Conservation (phyloP, 2,888 invertebrate species). For the Deroplatys truncata region DNA sequence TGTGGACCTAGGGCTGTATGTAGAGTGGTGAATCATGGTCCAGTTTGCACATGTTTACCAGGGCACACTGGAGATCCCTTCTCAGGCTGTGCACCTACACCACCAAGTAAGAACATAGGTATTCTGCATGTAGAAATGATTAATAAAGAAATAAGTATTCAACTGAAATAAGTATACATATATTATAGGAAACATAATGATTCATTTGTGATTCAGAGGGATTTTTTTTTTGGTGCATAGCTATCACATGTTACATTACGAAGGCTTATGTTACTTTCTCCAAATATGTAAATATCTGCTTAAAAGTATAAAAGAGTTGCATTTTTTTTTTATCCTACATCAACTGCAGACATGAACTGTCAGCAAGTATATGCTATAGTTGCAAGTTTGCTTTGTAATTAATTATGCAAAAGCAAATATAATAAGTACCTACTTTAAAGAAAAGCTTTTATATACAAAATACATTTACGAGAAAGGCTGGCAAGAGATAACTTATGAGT, state of each 20-base stretch:
- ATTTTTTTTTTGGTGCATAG: not conserved
- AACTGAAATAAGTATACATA: no score
- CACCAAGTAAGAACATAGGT: constrained; percentile 40
- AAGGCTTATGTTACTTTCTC: not conserved
- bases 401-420: not conserved
- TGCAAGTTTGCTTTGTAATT: not conserved
- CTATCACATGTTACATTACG: not conserved
- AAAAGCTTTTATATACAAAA: no score
- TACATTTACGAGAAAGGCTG: not conserved
- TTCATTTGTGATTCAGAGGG: not conserved
- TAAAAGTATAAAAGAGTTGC: not conserved
- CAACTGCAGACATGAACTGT: not conserved
- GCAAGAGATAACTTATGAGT: not conserved
- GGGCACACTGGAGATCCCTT: constrained; percentile 50
- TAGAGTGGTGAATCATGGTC: constrained; percentile 64
- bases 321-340: no score
- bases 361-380: not conserved
- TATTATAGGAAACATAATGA: not conserved
- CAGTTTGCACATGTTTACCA: constrained; percentile 66
- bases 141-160: no score
- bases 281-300: not conserved
- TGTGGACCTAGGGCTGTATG: constrained; percentile 71
- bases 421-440: no score
- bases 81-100: constrained; percentile 33
- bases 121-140: not conserved